These are phyloP conservation scores for honey bee (Apis mellifera) DNA, from an alignment of 1,140 invertebrate genomes.

Conservation along the genomic window Amel_HAv3.1 CM009931.2:9884001-9884500, in stretches of 20 bases:
- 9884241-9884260: conserved; percentile 28
- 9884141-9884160: neutral
- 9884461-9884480: neutral
- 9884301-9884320: neutral
- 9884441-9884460: neutral
- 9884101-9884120: neutral
- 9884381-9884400: neutral
- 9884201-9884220: neutral
- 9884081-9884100: neutral
- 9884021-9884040: too few relatives aligned
- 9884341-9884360: too few relatives aligned
- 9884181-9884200: conserved; percentile 18
- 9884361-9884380: neutral
- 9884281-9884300: conserved; percentile 6
- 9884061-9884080: neutral
- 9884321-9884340: neutral
- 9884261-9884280: conserved; percentile 16
- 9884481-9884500: neutral
- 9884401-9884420: neutral
- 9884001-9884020: too few relatives aligned
- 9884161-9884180: conserved; percentile 30
- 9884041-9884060: neutral
- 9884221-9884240: conserved; percentile 16
- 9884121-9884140: conserved; percentile 9
- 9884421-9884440: neutral